A percentile compares a stretch with the other conserved stretches of the same genome.
Evolutionary conservation across 2,888 invertebrate genomes (phyloP).

Genomic region (Seira musarum): DNA sequence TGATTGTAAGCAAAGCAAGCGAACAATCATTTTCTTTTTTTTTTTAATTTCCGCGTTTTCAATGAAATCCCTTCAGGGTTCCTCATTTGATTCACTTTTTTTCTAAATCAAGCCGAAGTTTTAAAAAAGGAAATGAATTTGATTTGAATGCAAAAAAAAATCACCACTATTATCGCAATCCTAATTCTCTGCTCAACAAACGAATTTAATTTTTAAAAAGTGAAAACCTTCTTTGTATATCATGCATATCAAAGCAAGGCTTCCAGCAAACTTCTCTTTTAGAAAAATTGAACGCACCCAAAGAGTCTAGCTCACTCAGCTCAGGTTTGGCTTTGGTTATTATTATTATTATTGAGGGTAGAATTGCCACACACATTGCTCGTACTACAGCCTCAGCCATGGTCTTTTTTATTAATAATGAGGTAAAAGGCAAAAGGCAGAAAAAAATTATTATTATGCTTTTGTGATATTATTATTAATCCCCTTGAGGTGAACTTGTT

Average conservation of each 20-base stretch:
- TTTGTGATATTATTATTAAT: conserved; percentile 51
- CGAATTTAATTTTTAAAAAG: no score
- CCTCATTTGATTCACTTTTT: conserved; percentile 6
- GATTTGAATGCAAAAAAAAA: background rate
- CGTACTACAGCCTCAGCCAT: background rate
- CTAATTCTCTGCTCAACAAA: no score
- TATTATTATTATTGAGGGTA: no score
- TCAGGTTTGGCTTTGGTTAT: no score
- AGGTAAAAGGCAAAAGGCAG: conserved; percentile 36
- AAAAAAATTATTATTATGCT: conserved; percentile 12
- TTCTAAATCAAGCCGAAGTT: conserved; percentile 4
- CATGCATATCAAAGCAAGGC: no score
- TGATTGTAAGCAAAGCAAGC: no score
- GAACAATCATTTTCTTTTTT: no score
- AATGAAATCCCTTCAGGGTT: background rate
- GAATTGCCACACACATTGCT: conserved; percentile 57
- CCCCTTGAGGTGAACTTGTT: conserved; percentile 60
- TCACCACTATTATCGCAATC: no score
- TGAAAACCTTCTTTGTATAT: no score
- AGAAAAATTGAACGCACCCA: background rate
- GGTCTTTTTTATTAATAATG: conserved; percentile 35
- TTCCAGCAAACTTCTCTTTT: background rate
- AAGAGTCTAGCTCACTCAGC: no score
- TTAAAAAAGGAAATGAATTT: background rate
- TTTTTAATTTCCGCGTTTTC: background rate